phyloP scores from a whole-genome alignment of 2,113 vertebrate genomes.

The Heterotis niloticus region DNA sequence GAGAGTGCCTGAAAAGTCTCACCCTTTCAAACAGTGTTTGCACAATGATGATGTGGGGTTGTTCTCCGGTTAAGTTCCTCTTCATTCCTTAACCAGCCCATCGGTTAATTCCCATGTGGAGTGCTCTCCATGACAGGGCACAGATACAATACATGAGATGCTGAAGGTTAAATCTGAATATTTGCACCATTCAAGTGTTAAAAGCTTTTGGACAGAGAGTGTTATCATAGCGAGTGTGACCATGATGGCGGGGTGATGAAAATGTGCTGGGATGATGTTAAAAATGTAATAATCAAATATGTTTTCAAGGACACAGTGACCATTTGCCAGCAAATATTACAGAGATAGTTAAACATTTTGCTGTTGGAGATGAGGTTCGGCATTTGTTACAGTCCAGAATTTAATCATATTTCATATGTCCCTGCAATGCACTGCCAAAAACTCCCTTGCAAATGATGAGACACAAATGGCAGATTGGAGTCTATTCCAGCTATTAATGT shows the following conservation, averaged over 20 bases:
- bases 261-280: constrained; percentile 68
- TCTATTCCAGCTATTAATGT: constrained; percentile 54
- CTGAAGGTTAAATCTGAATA: constrained; percentile 78
- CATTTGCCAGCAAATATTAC: constrained; percentile 69
- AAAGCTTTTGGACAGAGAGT: constrained; percentile 68
- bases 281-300: constrained; percentile 72
- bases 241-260: constrained; percentile 62
- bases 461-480: constrained; percentile 56
- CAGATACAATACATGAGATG: constrained; percentile 49
- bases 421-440: constrained; percentile 50
- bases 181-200: constrained; percentile 75
- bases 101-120: not conserved
- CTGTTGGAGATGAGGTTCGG: constrained; percentile 52
- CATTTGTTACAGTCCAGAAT: constrained; percentile 36
- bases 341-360: constrained; percentile 62
- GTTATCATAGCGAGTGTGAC: constrained; percentile 62
- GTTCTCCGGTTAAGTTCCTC: not conserved
- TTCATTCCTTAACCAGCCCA: not conserved
- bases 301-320: constrained; percentile 72
- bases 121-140: not conserved
- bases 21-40: not conserved
- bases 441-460: constrained; percentile 52
- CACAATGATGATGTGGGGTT: not conserved
- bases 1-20: no score
- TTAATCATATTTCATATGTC: constrained; percentile 43